Base-by-base conservation (phyloP, 2,888 invertebrate species). In the Cheilosia impressa region DNA sequence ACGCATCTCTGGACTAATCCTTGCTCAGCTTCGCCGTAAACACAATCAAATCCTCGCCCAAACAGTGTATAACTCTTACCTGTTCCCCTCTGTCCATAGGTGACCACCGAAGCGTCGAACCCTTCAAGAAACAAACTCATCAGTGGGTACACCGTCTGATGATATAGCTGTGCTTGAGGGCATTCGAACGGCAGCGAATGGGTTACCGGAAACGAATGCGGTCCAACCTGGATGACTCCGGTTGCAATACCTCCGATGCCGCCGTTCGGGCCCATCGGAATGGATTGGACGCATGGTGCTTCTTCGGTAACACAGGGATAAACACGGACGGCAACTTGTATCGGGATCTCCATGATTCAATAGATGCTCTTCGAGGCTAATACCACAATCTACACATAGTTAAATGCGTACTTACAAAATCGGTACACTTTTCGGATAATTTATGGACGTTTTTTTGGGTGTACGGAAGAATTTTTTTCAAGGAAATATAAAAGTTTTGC, bases 61-160 rank as follows among this genome's bases (percentile, higher is more conserved):
- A 95, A 94, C 41, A 96, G 91, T 0, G 96, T 95, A 89, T 96
- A 96, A 2, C 95, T 95, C 92, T 96, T 96, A 17, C 96, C 96
- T 65, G 95, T 94, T 43, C 93, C 93, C 10, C 93, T 92, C 90
- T 96, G 95, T 0, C 96, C 96, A 89, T 95, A 94, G 31, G 95
- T 94, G 10, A 96, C 95, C 50, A 96, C 94, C 1, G 95, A 96
- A n/a, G 95, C 95, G 92, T 96, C 96, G 90, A 95, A 95, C 22
- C 96, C 96, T 91, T 96, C 95, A 62, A 96, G 90, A 87, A 96
- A 94, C 88, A 94, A 94, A 88, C 94, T 94, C 24, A 95, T 94
- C 89, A 96, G 93, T 2, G 95, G 95, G 89, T 94, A 93, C 89
- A 95, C 94, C 60, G 95, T 94, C 41, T 94, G 94, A 87, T 94